Conservation (phyloP, 1,140 invertebrate species). For the Trichomalopsis sarcophagae region DNA sequence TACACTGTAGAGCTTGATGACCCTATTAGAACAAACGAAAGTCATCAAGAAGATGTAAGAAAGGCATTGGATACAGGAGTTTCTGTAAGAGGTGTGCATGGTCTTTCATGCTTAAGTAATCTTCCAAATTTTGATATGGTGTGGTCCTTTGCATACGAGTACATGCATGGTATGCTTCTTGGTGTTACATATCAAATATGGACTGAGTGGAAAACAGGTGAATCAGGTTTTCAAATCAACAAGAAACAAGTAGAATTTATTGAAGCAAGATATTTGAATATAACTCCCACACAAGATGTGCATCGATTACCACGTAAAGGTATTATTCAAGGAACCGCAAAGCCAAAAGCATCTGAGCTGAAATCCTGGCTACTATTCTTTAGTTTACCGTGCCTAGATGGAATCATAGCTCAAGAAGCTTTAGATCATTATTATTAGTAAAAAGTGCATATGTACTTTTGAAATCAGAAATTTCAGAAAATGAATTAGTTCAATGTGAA, state of each 20-base stretch:
- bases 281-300: background rate
- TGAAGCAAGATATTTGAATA: background rate
- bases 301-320: background rate
- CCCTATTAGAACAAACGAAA: slow-evolving; percentile 48
- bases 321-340: background rate
- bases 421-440: slow-evolving; percentile 42
- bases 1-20: slow-evolving; percentile 41
- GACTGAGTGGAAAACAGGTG: background rate
- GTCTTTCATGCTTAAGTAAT: slow-evolving; percentile 11
- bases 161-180: slow-evolving; percentile 48
- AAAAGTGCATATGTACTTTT: slow-evolving; percentile 36
- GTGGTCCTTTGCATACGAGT: background rate
- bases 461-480: slow-evolving; percentile 22
- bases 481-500: slow-evolving; percentile 38
- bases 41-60: slow-evolving; percentile 18
- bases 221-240: background rate
- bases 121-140: slow-evolving; percentile 49
- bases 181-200: slow-evolving; percentile 45
- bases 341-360: slow-evolving; percentile 26
- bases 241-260: background rate
- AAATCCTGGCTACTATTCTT: background rate
- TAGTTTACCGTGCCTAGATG: slow-evolving; percentile 17
- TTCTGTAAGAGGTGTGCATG: background rate
- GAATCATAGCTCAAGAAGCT: slow-evolving; percentile 2
- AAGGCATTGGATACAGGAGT: slow-evolving; percentile 44